These are phyloP conservation scores for Ptychodera flava DNA, from an alignment of 35 echinoderm and acorn worm species.

Conservation along the genomic window DNA sequence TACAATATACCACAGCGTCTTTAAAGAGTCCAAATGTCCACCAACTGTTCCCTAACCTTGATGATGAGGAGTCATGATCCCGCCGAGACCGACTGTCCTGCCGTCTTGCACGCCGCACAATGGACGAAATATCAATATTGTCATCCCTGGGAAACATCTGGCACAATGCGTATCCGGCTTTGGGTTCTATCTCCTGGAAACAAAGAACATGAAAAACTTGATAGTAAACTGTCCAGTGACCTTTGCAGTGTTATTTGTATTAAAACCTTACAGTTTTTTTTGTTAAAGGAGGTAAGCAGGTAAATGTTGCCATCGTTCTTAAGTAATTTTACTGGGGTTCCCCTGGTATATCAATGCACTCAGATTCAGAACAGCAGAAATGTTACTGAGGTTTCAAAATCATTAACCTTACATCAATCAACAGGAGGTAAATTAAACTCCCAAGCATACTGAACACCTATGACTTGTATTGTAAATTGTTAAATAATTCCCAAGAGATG, in stretches of 20 bases:
- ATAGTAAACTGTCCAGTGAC: neutral
- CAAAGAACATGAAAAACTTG: constrained; percentile 5
- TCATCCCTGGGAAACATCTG: constrained; percentile 85
- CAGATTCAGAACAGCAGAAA: too few species aligned
- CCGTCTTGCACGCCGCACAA: constrained; percentile 78
- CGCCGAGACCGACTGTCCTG: neutral
- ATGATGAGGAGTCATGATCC: neutral
- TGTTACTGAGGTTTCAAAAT: too few species aligned
- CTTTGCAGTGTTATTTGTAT: neutral
- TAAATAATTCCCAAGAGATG: too few species aligned
- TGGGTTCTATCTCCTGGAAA: constrained; percentile 80
- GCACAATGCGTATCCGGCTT: constrained; percentile 69
- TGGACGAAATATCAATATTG: constrained; percentile 86
- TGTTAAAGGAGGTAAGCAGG: too few species aligned
- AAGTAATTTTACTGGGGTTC: neutral
- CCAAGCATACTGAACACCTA: neutral
- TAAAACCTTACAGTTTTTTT: neutral
- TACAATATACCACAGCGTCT: neutral
- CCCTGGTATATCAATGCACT: too few species aligned
- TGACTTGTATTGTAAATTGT: neutral
- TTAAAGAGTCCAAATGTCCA: neutral
- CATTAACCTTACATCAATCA: neutral
- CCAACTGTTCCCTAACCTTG: neutral
- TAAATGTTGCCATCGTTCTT: too few species aligned
- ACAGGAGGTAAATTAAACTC: neutral